phyloP scores from a whole-genome alignment of 2,888 invertebrate genomes.

The Drosophila tripunctata region DNA sequence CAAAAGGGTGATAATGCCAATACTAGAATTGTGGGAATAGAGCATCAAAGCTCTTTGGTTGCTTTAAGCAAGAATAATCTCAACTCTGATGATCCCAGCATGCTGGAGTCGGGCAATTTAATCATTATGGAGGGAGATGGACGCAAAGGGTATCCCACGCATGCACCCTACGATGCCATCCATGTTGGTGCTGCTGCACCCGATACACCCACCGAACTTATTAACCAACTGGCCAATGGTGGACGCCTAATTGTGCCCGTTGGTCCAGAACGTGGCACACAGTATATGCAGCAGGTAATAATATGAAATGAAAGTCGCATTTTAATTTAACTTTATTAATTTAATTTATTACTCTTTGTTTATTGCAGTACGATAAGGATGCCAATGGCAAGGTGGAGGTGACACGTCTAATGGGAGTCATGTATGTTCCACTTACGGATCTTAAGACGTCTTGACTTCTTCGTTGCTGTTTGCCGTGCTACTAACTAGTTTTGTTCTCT shows the following conservation, averaged over 20 bases:
- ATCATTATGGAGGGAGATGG: slow-evolving; percentile 95
- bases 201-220: slow-evolving; percentile 89
- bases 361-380: slow-evolving; percentile 92
- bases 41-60: slow-evolving; percentile 94
- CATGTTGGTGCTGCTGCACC: slow-evolving; percentile 96
- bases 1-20: slow-evolving; percentile 83
- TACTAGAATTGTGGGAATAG: slow-evolving; percentile 92
- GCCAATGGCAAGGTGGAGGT: slow-evolving; percentile 90
- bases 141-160: slow-evolving; percentile 89
- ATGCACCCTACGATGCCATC: slow-evolving; percentile 95
- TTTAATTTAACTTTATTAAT: too few species aligned
- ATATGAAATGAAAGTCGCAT: too few species aligned
- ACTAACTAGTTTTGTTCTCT: slow-evolving; percentile 64
- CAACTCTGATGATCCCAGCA: slow-evolving; percentile 88
- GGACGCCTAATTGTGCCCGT: slow-evolving; percentile 97
- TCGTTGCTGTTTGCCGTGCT: slow-evolving; percentile 50
- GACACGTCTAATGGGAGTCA: slow-evolving; percentile 95
- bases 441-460: slow-evolving; percentile 85
- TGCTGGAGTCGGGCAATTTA: slow-evolving; percentile 88
- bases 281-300: slow-evolving; percentile 91
- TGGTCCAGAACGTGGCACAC: slow-evolving; percentile 93
- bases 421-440: slow-evolving; percentile 98
- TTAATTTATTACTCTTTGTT: background rate
- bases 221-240: slow-evolving; percentile 85
- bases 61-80: slow-evolving; percentile 91